Evolutionary conservation across 1,140 invertebrate species (phyloP), one percentile per base, ranked within the genome.

Genomic region (Dinoponera quadriceps): DNA sequence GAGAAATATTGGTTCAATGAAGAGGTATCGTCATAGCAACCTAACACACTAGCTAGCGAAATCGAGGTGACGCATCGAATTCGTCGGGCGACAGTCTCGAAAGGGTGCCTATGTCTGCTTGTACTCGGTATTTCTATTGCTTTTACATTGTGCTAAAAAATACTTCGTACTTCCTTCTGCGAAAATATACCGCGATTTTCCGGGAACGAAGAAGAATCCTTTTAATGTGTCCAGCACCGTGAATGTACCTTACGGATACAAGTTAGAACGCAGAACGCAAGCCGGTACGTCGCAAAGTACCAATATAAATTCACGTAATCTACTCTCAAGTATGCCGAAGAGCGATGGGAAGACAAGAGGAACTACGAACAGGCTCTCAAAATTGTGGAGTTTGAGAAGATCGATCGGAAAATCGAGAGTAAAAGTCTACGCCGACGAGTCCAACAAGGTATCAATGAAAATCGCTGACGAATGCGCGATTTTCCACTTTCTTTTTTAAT

Each of bases 161-260:
- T 89, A 86, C 89, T 85, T n/a, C 63, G 33, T 85, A 33, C 13
- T 85, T 11, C 85, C 83, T 27, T 73, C 87, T 60, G 18, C 74
- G 11, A 75, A 63, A 51, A 33, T 75, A 20, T 57, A 62, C 57
- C 80, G 86, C 59, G 68, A 68, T 51, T 73, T 48, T 11, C 33
- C 62, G 4, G 85, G 62, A 25, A 27, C 48, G 20, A 71, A 54
- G 3, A 83, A 71, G 38, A 51, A 87, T 72, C 75, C 82, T 0
- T 22, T 69, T n/a, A 72, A 80, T 18, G 71, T 86, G 49, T 16
- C 44, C 25, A 89, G 89, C 11, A 89, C 83, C 13, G 65, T 63
- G 22, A 91, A 91, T 83, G 68, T 83, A 63, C 49, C 73, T 7
- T 66, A 66, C 55, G 90, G 87, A 0, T 85, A 91, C 77, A 85